Base-by-base conservation (phyloP, 1,140 invertebrate genomes). In the Saccostrea glomerata region DNA sequence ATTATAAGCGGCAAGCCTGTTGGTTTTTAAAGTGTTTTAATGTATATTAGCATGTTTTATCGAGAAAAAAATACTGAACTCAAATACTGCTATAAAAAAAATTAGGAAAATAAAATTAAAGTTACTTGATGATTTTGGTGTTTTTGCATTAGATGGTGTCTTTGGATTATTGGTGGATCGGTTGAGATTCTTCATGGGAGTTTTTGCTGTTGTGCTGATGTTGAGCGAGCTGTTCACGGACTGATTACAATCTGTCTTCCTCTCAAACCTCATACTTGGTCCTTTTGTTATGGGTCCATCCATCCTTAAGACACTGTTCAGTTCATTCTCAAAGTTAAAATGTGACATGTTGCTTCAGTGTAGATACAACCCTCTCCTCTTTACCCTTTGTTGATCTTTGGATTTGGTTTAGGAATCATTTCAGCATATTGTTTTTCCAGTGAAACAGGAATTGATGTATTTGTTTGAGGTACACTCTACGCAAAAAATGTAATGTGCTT, bases 241-340 rank as follows among this genome's bases (percentile, higher is more conserved):
- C 36, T 87, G 85, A 83, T 91, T 92, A 70, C 89, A 82, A 9
- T 92, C 91, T 5, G 91, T 91, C 83, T 94, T 94, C 15, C 92
- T 88, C 88, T 94, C 93, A 94, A 94, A 94, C 56, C 94, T 91
- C 82, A 93, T 91, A 84, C 92, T 55, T 9, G 94, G 92, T 54
- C 92, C 94, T 88, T 90, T 88, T 47, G 91, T 91, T 17, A 94
- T 84, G 3, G 93, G 92, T 5, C 91, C 92, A 90, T 94, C 94
- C 70, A 94, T 70, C 20, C 88, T 91, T 12, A 90, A 91, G 63
- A 93, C 20, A 56, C 93, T 92, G 47, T 88, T 91, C 56, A 93
- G 84, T 58, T 87, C 87, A 36, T 92, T 93, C 36, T 90, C 90
- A 89, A 93, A 93, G 54, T 93, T 92, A 82, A 93, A 93, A 25